Percentiles rank a stretch among this genome's conserved stretches.
phyloP scores from a whole-genome alignment of 2,113 vertebrate species.

The Sorex fumeus region DNA sequence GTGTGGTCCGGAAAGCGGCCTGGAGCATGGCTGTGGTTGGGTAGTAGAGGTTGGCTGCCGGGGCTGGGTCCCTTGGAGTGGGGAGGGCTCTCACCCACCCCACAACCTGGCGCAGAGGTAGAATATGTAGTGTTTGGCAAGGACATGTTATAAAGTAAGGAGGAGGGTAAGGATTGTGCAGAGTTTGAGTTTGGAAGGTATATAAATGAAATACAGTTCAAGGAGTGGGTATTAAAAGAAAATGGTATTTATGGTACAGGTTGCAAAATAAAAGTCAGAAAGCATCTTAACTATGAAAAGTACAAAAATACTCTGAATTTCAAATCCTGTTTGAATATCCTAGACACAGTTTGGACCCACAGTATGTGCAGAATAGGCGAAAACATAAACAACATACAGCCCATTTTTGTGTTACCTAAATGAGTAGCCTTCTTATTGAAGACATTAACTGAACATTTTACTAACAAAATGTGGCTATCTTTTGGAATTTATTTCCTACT shows the following conservation, averaged over 20 bases:
- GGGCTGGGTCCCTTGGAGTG: too few relatives aligned
- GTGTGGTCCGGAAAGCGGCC: too few relatives aligned
- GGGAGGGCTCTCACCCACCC: too few relatives aligned
- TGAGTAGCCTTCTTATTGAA: neutral
- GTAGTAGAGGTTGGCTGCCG: too few relatives aligned
- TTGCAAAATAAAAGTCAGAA: conserved; percentile 36
- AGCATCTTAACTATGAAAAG: conserved; percentile 30
- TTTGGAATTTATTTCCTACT: conserved; percentile 9
- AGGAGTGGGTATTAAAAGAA: neutral
- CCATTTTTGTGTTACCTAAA: neutral
- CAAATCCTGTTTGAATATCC: neutral
- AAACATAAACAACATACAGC: neutral
- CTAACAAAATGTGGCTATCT: neutral
- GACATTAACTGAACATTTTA: neutral
- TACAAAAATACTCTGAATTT: neutral
- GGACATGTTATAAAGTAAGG: neutral
- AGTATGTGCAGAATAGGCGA: neutral
- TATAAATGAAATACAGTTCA: neutral
- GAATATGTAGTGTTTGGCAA: neutral
- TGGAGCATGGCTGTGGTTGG: too few relatives aligned
- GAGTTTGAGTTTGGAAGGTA: neutral
- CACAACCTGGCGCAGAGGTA: too few relatives aligned
- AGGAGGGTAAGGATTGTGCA: neutral
- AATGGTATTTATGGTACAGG: neutral
- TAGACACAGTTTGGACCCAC: too few relatives aligned